Percentiles rank a stretch among this genome's conserved stretches.
phyloP scores from a whole-genome alignment of 2,797 vertebrate genomes.

The Eidolon dupreanum region DNA sequence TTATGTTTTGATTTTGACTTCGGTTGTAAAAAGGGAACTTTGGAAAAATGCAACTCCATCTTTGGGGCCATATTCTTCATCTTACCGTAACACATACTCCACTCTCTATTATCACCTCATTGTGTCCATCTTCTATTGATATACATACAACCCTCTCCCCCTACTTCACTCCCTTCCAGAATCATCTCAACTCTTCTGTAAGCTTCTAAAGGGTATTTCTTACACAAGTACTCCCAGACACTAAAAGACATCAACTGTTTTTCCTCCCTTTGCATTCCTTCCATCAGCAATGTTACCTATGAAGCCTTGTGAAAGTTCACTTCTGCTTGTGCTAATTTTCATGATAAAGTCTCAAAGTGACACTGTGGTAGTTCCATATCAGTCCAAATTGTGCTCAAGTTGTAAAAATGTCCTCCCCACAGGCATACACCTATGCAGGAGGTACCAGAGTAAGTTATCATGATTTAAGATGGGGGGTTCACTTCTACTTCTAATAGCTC shows the following conservation, averaged over 20 bases:
- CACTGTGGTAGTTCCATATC: background rate
- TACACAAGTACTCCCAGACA: background rate
- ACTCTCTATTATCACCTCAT: background rate
- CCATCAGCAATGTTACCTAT: no score
- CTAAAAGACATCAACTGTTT: rapidly evolving
- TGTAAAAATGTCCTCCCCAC: background rate
- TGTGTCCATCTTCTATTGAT: background rate
- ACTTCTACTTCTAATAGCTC: background rate
- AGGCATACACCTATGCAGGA: background rate
- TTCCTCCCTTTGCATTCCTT: background rate
- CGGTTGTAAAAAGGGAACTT: background rate
- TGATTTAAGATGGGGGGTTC: background rate
- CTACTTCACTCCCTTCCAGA: background rate
- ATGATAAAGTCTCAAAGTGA: background rate
- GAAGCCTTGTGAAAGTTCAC: background rate
- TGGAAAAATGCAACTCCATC: background rate
- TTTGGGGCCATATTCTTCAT: background rate
- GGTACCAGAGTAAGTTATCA: background rate
- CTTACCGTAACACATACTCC: background rate
- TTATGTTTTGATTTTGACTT: background rate
- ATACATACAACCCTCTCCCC: no score
- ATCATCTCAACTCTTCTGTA: background rate
- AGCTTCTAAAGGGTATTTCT: background rate
- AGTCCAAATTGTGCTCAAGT: background rate
- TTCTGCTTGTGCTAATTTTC: background rate